These are phyloP conservation scores for Hypercompe scribonia DNA, from an alignment of 2,888 invertebrate genomes.

Conservation along the genomic window DNA sequence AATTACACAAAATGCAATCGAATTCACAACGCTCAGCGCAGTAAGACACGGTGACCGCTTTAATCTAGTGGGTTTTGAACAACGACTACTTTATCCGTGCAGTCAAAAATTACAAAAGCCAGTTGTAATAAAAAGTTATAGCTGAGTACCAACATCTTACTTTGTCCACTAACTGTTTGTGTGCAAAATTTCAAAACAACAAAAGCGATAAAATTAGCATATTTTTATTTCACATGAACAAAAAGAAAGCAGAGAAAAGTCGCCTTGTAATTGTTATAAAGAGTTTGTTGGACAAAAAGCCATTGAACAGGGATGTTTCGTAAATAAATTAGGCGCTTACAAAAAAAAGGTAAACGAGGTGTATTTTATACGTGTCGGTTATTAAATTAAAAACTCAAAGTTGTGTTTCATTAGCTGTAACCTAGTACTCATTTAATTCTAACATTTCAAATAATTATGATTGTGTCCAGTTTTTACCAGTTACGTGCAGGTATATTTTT, in stretches of 20 bases:
- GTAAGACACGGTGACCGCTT: too few species aligned
- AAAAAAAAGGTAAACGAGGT: neutral
- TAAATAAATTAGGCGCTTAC: conserved; percentile 11
- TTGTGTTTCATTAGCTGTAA: too few species aligned
- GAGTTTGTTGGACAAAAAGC: conserved; percentile 14
- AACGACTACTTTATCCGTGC: too few species aligned
- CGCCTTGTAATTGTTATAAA: conserved; percentile 12
- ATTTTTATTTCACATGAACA: conserved; percentile 14
- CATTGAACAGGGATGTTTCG: neutral
- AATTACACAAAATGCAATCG: too few species aligned
- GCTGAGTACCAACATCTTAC: neutral
- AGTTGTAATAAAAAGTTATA: conserved; percentile 1
- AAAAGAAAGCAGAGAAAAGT: conserved; percentile 8
- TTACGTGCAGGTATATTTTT: too few species aligned
- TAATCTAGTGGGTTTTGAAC: too few species aligned
- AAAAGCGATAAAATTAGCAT: conserved; percentile 18
- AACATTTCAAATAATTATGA: too few species aligned
- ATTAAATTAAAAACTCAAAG: too few species aligned
- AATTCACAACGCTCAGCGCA: too few species aligned
- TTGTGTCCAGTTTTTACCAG: too few species aligned
- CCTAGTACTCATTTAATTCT: too few species aligned
- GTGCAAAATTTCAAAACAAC: conserved; percentile 31
- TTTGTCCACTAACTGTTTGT: conserved; percentile 13
- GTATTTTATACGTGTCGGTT: neutral
- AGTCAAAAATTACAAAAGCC: neutral